A percentile compares a stretch with the other conserved stretches of the same genome.
phyloP scores from a whole-genome alignment of 2,888 invertebrate genomes.

The Apamea monoglypha region DNA sequence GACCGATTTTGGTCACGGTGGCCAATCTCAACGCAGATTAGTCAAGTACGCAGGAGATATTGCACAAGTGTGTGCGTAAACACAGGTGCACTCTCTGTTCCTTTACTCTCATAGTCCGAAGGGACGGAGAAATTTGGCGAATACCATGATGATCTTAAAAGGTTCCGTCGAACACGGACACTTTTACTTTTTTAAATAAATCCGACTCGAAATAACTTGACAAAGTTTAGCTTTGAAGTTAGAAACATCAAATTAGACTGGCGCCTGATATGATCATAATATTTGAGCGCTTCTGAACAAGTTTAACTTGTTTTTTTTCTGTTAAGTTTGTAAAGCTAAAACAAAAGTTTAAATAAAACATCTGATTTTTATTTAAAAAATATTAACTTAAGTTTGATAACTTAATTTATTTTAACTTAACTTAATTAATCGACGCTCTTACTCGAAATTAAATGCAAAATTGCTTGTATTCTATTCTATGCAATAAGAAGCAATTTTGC shows the following conservation, averaged over 20 bases:
- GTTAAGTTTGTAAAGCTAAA: constrained; percentile 38
- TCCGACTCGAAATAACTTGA: constrained; percentile 51
- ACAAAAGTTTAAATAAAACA: too few species aligned
- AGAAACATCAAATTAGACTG: constrained; percentile 54
- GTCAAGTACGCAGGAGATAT: too few species aligned
- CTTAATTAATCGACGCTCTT: background rate
- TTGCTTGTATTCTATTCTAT: too few species aligned
- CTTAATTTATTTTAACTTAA: too few species aligned
- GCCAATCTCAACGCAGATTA: too few species aligned
- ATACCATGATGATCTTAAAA: constrained; percentile 38
- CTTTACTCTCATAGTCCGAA: too few species aligned
- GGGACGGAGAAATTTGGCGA: constrained; percentile 9
- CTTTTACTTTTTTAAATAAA: constrained; percentile 57
- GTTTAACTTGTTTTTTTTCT: constrained; percentile 39
- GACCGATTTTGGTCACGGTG: too few species aligned
- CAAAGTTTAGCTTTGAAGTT: constrained; percentile 50
- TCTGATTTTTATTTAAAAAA: too few species aligned
- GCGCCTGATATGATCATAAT: constrained; percentile 36
- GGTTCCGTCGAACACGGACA: constrained; percentile 25
- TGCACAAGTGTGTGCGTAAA: too few species aligned
- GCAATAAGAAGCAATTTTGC: background rate
- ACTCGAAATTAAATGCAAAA: too few species aligned
- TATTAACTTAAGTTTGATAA: too few species aligned
- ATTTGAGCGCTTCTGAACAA: constrained; percentile 32
- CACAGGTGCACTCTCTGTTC: too few species aligned